phyloP scores from a whole-genome alignment of 2,113 vertebrate genomes.

The Cephalopholis sonnerati region DNA sequence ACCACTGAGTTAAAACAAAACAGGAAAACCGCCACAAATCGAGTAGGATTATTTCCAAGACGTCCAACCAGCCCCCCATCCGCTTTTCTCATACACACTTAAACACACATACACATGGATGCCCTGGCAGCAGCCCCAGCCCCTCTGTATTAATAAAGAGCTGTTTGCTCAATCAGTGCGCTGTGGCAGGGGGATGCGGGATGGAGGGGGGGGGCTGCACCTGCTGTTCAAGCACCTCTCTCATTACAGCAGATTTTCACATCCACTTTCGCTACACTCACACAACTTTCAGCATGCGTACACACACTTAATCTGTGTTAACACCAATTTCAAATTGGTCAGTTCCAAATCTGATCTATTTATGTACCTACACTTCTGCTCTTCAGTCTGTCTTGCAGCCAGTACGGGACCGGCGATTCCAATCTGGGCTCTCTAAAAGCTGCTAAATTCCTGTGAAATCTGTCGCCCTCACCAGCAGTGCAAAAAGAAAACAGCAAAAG shows the following conservation, averaged over 20 bases:
- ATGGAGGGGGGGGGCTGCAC: slow-evolving; percentile 17
- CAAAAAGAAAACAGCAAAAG: slow-evolving; percentile 15
- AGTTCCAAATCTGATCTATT: slow-evolving; percentile 23
- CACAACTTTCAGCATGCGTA: neutral
- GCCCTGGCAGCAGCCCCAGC: slow-evolving; percentile 44
- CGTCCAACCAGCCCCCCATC: slow-evolving; percentile 18
- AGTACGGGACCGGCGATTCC: neutral
- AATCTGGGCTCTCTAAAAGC: slow-evolving; percentile 28
- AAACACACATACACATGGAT: slow-evolving; percentile 34
- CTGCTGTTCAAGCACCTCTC: slow-evolving; percentile 64
- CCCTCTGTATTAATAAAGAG: slow-evolving; percentile 68
- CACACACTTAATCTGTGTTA: slow-evolving; percentile 45
- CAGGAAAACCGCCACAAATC: slow-evolving; percentile 40
- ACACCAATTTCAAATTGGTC: slow-evolving; percentile 8
- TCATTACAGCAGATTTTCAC: slow-evolving; percentile 64
- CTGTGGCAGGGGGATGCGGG: slow-evolving; percentile 18
- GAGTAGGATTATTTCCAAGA: slow-evolving; percentile 51
- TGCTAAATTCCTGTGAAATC: slow-evolving; percentile 12
- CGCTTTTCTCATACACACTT: slow-evolving; percentile 18
- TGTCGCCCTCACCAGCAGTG: neutral
- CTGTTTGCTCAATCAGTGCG: slow-evolving; percentile 74
- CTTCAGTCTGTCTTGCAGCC: slow-evolving; percentile 21
- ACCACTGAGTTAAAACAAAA: slow-evolving; percentile 45
- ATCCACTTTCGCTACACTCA: slow-evolving; percentile 36
- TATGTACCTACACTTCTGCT: slow-evolving; percentile 10